Conservation (phyloP, 2,797 vertebrate genomes). For the Intellagama lesueurii region DNA sequence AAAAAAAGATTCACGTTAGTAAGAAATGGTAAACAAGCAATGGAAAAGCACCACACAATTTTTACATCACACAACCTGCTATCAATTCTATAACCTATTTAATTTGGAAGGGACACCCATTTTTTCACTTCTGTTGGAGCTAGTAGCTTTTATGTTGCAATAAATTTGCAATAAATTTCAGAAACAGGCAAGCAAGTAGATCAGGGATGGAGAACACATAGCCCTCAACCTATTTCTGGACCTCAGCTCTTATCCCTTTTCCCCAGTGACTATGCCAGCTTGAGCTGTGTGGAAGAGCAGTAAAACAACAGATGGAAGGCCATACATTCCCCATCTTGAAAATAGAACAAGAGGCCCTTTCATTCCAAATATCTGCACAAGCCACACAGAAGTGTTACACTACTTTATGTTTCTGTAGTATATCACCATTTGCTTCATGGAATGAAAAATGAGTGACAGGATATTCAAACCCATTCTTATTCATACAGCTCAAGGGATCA, state of each 20-base stretch:
- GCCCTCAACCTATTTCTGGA: not conserved
- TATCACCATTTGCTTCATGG: not conserved
- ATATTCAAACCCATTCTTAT: not conserved
- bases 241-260: too few species aligned
- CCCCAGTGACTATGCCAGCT: not conserved
- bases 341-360: not conserved
- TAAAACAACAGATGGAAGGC: not conserved
- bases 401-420: not conserved
- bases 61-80: not conserved
- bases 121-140: not conserved
- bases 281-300: not conserved
- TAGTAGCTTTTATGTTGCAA: not conserved
- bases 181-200: not conserved
- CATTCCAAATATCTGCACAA: not conserved
- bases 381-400: not conserved
- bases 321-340: not conserved
- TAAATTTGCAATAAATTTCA: not conserved
- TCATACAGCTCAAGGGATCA: not conserved
- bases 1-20: slow-evolving; percentile 6
- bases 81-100: not conserved
- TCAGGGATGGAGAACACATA: not conserved
- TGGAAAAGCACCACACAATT: not conserved
- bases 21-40: not conserved
- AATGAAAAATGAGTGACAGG: not conserved
- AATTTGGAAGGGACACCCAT: not conserved